Base-by-base conservation (phyloP, 1,140 invertebrate genomes). In the Calycopis cecrops region DNA sequence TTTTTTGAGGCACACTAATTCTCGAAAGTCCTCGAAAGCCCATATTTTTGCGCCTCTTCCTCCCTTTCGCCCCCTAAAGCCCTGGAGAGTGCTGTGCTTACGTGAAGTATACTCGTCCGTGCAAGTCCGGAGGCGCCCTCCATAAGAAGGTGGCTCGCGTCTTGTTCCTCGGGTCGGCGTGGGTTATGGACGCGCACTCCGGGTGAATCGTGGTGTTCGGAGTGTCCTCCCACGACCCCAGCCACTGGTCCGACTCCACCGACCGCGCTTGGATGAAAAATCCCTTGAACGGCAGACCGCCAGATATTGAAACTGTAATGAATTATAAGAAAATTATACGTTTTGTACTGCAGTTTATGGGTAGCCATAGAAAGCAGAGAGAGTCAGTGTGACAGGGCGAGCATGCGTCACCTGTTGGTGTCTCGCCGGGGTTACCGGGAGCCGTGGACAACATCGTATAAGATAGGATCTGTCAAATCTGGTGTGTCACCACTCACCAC, bases 191-290 rank as follows among this genome's bases (percentile, higher is more conserved):
- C n/a, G 93, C 90, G 74, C 94, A 95, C 76, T 95, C 93, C 0
- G 92, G 89, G 65, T 94, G 92, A 2, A 91, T 88, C 56, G 93
- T 94, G 0, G 93, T 93, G 66, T 94, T 94, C 0, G 91, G 89
- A 1, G 92, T 92, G 59, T 91, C 86, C 34, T 91, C 86, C 91
- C 92, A 95, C 9, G 89, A 87, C 9, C 94, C 94, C 35, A 94
- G 88, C 92, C 93, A 94, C 59, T 91, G 85, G 60, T 94, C 88
- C 0, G 91, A 91, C 17, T 89, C 82, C 0, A 90, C 88, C 62
- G 94, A 93, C 47, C 93, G 91, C 0, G 93, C 94, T 82, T 95
- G 93, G n/a, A 95, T 76, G 76, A 95, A 93, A 86, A 95, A 94
- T 9, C 94, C 94, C 62, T 93, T 92, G 79, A 95, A 95, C 6